Base-by-base conservation (phyloP, 2,888 invertebrate species). In the Camponotus fellah region DNA sequence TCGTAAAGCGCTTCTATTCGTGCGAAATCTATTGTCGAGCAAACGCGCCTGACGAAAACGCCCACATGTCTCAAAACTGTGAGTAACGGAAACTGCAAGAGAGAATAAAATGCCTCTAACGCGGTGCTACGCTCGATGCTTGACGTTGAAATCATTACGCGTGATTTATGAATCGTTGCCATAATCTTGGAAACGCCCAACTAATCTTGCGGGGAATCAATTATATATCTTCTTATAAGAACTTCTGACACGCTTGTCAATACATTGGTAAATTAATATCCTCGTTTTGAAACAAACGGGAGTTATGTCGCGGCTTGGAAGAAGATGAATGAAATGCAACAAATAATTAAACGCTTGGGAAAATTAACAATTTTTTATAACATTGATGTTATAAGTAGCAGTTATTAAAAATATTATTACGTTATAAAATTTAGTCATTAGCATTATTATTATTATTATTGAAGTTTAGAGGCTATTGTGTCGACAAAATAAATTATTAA, bases 1-100 rank as follows among this genome's bases (percentile, higher is more conserved):
- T 43, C 75, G 83, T 83, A 83, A 83, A 83, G 68, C 81, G 81
- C 81, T 83, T 71, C 83, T 64, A 71, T 71, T 58, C 83, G 83
- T 56, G 81, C 37, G 56, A 81, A 81, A 83, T 83, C 83, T 83
- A 75, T 81, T 83, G 83, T 83, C 69, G 83, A 60, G 49, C 49
- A 69, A 72, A 80, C 53, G 79, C 34, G 80, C 8, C 65, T 37
- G 53, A 65, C 64, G 64, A 58, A 40, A 76, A 75, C 74, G 64
- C 81, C 43, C 77, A 81, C 76, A 77, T 76, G 77, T 53, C 64
- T 77, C 32, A 56, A 37, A 65, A 32, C 53, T n/a, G 12, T 12
- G 26, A 80, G 77, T 14, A 43, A 40, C 40, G 62, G 32, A 62
- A 75, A 75, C 37, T 76, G 60, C 60, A 40, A 37, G 72, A 26